Conservation (phyloP, 1,140 invertebrate species). For the Drosophila kohkoa region DNA sequence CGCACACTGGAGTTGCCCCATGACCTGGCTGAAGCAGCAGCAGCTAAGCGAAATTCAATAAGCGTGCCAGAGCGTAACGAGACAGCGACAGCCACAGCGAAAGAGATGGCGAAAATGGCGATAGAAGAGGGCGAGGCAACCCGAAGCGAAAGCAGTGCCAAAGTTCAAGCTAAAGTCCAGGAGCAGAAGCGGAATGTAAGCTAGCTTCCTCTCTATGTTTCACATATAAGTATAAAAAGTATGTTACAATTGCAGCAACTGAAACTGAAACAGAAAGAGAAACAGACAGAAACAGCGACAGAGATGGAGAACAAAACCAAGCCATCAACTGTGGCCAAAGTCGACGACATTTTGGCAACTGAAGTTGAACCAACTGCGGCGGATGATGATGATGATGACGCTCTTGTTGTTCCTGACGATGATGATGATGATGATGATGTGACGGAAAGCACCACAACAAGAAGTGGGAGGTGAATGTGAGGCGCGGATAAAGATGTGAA, state of each 20-base stretch:
- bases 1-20: conserved; percentile 62
- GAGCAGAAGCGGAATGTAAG: conserved; percentile 21
- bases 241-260: conserved; percentile 52
- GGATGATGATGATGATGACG: conserved; percentile 15
- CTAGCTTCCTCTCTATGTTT: not conserved
- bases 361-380: conserved; percentile 34
- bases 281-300: conserved; percentile 18
- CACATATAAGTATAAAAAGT: conserved; percentile 4
- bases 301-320: conserved; percentile 34
- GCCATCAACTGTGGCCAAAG: conserved; percentile 58
- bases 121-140: conserved; percentile 1
- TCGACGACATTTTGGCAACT: conserved; percentile 69
- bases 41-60: conserved; percentile 71
- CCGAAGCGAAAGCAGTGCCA: conserved; percentile 1
- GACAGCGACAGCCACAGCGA: not conserved
- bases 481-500: conserved; percentile 10
- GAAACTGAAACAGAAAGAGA: no score
- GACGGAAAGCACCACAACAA: conserved; percentile 40
- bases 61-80: conserved; percentile 67
- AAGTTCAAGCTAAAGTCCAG: conserved; percentile 33
- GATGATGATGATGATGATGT: conserved; percentile 38
- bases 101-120: not conserved
- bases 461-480: not conserved
- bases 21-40: conserved; percentile 14
- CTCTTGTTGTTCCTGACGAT: conserved; percentile 28